Percentiles rank a stretch among this genome's conserved stretches.
phyloP scores from a whole-genome alignment of 2,888 invertebrate genomes.

The Cheilosia vulpina region DNA sequence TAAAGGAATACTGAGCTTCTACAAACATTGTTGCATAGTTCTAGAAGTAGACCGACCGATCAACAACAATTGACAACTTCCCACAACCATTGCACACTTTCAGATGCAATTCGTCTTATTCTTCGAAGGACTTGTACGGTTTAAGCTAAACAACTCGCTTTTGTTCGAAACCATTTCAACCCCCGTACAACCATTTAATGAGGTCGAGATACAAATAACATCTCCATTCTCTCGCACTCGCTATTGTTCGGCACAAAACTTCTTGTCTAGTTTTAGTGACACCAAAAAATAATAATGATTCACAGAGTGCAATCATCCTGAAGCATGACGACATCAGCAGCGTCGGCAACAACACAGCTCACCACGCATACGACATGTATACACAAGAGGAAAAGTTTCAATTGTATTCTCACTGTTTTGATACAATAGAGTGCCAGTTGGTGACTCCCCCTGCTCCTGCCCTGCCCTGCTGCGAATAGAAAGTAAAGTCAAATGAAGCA shows the following conservation, averaged over 20 bases:
- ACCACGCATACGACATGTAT: neutral
- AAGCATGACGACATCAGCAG: slow-evolving; percentile 43
- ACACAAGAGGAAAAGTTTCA: slow-evolving; percentile 66
- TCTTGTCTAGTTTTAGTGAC: slow-evolving; percentile 32
- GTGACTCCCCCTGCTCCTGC: no score
- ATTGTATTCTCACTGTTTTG: slow-evolving; percentile 64
- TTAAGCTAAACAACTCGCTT: neutral
- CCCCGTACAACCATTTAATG: slow-evolving; percentile 8
- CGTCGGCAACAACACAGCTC: neutral
- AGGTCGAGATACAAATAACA: slow-evolving; percentile 44
- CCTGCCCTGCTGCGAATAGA: slow-evolving; percentile 17
- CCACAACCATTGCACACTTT: slow-evolving; percentile 30
- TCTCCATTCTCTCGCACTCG: slow-evolving; percentile 16
- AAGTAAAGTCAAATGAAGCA: slow-evolving; percentile 73
- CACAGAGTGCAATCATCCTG: slow-evolving; percentile 56
- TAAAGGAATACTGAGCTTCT: no score
- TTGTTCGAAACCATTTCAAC: slow-evolving; percentile 3
- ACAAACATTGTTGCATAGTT: neutral
- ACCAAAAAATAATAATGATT: slow-evolving; percentile 65
- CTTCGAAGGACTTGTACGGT: neutral
- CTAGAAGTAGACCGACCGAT: neutral
- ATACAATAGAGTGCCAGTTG: slow-evolving; percentile 28
- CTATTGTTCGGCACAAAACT: slow-evolving; percentile 13
- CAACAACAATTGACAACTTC: neutral
- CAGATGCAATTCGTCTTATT: neutral